Base-by-base conservation (phyloP, 2,113 vertebrate genomes). In the Tragulus kanchil region DNA sequence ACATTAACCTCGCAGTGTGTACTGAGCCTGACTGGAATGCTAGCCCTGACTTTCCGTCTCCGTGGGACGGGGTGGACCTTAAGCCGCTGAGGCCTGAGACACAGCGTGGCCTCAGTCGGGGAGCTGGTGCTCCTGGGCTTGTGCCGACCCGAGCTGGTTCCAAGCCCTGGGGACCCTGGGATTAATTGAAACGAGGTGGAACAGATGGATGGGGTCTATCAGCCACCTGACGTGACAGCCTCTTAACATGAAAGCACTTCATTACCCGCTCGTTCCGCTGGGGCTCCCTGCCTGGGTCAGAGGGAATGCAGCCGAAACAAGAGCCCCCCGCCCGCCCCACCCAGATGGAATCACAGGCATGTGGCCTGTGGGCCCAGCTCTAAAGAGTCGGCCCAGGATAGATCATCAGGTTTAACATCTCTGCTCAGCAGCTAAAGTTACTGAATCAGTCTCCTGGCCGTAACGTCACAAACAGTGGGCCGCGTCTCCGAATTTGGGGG, bases 161-260 rank as follows among this genome's bases (percentile, higher is more conserved):
- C 0, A 0, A 92, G 65, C 98, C 93, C 94, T 67, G n/a, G 98
- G 98, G 98, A 98, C 71, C 90, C 15, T 16, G 0, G 92, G 97
- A 97, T 98, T 97, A 98, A 95, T 96, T 98, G 92, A 85, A 93
- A 97, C 90, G 8, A 3, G 96, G 95, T 86, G 96, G 98, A 98
- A 95, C 98, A 99, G 98, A 98, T 98, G 98, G 97, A 87, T 98
- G 92, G 90, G 91, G 91, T 98, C 98, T 95, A 42, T 96, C 93
- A 87, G 94, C 97, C 97, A 98, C 94, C 79, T 96, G 94, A 94
- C 85, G 50, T 92, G 98, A 97, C 98, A 98, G 95, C 94, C 85
- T 94, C 97, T 98, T 97, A 98, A 95, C 78, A 89, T 28, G n/a
- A 59, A 95, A 89, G 67, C 75, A 59, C n/a, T 97, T 98, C 96